These are phyloP conservation scores for Atractosteus spatula DNA, from an alignment of 2,113 vertebrate species.

Conservation along the genomic window DNA sequence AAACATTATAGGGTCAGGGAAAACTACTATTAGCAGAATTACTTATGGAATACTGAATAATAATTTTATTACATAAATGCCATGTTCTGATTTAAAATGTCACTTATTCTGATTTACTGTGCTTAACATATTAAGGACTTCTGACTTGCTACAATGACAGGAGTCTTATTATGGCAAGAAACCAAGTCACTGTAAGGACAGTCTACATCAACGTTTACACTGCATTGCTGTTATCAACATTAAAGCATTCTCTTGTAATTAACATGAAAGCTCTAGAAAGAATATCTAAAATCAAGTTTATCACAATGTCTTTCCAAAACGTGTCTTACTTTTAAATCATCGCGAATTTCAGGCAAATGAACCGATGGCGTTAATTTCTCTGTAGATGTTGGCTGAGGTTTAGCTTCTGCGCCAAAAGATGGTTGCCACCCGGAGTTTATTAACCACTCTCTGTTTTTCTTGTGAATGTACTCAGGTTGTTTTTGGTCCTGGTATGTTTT, in stretches of 20 bases:
- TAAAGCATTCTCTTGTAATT: no score
- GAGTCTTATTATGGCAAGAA: not conserved
- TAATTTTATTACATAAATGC: no score
- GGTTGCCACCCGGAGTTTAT: constrained; percentile 39
- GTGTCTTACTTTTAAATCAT: constrained; percentile 52
- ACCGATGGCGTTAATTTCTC: constrained; percentile 26
- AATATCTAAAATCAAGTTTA: no score
- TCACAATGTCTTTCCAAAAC: constrained; percentile 37
- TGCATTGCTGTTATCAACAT: no score
- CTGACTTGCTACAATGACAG: no score
- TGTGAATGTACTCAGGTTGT: constrained; percentile 50
- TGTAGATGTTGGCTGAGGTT: constrained; percentile 7
- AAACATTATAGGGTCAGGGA: not conserved
- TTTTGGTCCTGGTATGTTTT: constrained; percentile 57
- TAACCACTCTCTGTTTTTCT: constrained; percentile 41
- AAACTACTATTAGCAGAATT: no score
- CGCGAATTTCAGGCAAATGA: constrained; percentile 39
- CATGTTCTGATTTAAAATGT: no score
- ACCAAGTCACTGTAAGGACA: not conserved
- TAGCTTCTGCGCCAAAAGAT: constrained; percentile 19
- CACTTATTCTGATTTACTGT: no score
- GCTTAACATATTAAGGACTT: no score
- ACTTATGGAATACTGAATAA: no score
- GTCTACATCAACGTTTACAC: not conserved
- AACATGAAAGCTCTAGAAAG: no score